Percentiles rank a stretch among this genome's conserved stretches.
These are phyloP conservation scores for Drosophila lacteicornis DNA, from an alignment of 1,140 invertebrate genomes.

Conservation along the genomic window DNA sequence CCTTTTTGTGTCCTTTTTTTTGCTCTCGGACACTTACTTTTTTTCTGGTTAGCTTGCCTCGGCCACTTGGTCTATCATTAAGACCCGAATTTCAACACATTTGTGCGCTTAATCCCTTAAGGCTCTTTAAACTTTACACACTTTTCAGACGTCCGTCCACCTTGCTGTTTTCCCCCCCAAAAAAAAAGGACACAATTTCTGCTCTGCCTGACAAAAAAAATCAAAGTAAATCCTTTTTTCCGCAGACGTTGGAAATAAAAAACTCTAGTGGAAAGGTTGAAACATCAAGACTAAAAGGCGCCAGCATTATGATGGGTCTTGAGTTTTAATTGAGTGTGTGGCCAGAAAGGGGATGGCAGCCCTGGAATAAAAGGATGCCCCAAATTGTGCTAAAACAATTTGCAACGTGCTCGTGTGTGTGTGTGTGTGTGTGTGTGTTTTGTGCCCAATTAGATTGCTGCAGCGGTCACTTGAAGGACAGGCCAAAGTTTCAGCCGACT, in stretches of 20 bases:
- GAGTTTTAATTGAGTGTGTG: conserved; percentile 84
- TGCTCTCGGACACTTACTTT: conserved; percentile 29
- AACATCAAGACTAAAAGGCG: conserved; percentile 80
- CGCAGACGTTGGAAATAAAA: conserved; percentile 33
- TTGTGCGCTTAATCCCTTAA: conserved; percentile 83
- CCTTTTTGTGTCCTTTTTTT: conserved; percentile 50
- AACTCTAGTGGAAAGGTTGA: conserved; percentile 61
- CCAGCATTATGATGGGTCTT: conserved; percentile 79
- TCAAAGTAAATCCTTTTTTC: conserved; percentile 75
- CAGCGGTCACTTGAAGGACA: conserved; percentile 78
- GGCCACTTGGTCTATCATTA: conserved; percentile 57
- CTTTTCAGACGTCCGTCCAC: conserved; percentile 58
- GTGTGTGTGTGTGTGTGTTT: conserved; percentile 43
- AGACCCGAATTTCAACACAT: conserved; percentile 80
- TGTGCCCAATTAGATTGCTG: conserved; percentile 74
- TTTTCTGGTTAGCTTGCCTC: conserved; percentile 47
- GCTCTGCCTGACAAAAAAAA: conserved; percentile 36
- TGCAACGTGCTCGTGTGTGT: conserved; percentile 39
- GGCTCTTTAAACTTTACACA: conserved; percentile 84
- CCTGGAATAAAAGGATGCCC: conserved; percentile 47
- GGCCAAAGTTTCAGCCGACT: conserved; percentile 57
- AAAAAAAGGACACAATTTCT: conserved; percentile 53
- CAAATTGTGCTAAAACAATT: conserved; percentile 79
- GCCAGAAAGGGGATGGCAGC: background rate
- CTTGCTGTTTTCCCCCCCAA: background rate